Base-by-base conservation (phyloP, 2,113 vertebrate species). In the Rissa tridactyla region DNA sequence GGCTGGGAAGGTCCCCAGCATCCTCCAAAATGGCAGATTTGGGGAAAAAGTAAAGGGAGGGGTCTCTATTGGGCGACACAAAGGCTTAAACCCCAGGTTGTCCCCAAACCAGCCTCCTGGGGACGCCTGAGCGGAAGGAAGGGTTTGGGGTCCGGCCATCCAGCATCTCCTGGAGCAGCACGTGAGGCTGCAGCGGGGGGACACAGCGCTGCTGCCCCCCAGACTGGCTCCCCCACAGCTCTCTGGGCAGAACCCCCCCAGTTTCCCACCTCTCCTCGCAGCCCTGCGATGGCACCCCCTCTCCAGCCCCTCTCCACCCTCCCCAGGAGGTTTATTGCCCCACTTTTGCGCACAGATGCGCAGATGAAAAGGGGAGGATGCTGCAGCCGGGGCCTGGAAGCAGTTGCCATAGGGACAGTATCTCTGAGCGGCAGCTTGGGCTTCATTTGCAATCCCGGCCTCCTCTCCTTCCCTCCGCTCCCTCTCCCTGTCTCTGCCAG, bases 401-500 rank as follows among this genome's bases (percentile, higher is more conserved):
- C 82, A 20, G 94, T 96, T 96, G 91, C 93, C 94, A 96, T 95
- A 72, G 90, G 92, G 93, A 94, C 47, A 42, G 66, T 3, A 34
- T 54, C 68, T 52, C 34, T 11, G 62, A 90, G 72, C 3, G n/a
- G 22, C 94, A 75, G 79, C 82, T 78, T 3, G 0, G 34, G 49
- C 54, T 88, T 34, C 52, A 3, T 86, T 60, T n/a, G 26, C 73
- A 57, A 32, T 71, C 86, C 86, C 6, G 34, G 52, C 36, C 80
- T 79, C 61, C 49, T 68, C 87, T 42, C 54, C 82, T 61, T 57
- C 55, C 25, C 34, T 29, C 40, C 46, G 26, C n/a, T 26, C 57
- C 64, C 36, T 57, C 6, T 32, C 4, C 1, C 8, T 25, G 9
- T 57, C 68, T 38, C 40, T 44, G 19, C 3, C 3, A 72, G 76